phyloP scores from a whole-genome alignment of 2,113 vertebrate species.

The Chionis minor region DNA sequence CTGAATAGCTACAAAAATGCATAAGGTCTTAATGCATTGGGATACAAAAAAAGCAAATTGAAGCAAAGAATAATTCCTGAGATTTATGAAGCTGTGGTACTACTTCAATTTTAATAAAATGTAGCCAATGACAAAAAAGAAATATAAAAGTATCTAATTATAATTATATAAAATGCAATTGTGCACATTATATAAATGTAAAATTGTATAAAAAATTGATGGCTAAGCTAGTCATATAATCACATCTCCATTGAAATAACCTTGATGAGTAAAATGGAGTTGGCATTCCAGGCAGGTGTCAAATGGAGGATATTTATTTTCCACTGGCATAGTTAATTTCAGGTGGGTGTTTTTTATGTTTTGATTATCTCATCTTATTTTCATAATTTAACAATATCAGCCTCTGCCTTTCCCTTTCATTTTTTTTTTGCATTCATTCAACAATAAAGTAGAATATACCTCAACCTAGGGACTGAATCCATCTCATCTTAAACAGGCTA shows the following conservation, averaged over 20 bases:
- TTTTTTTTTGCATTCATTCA: background rate
- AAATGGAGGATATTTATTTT: background rate
- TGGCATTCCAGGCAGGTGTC: background rate
- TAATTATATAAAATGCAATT: slow-evolving; percentile 19
- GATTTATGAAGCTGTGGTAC: slow-evolving; percentile 27
- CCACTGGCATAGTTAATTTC: background rate
- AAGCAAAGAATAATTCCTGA: background rate
- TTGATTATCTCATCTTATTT: background rate
- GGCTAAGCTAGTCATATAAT: background rate
- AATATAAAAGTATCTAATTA: background rate
- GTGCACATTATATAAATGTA: background rate
- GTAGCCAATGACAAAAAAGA: background rate
- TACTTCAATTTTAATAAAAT: slow-evolving; percentile 20
- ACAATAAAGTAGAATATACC: background rate
- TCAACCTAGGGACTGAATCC: background rate
- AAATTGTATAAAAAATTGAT: background rate
- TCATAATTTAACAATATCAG: background rate
- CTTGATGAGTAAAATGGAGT: background rate
- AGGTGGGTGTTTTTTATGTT: background rate
- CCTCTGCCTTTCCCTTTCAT: background rate
- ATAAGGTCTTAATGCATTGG: background rate
- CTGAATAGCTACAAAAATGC: background rate
- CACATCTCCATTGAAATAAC: background rate
- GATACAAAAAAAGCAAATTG: background rate
- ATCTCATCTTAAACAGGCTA: background rate